These are phyloP conservation scores for Mythimna impura DNA, from an alignment of 2,888 invertebrate genomes.

Conservation along the genomic window DNA sequence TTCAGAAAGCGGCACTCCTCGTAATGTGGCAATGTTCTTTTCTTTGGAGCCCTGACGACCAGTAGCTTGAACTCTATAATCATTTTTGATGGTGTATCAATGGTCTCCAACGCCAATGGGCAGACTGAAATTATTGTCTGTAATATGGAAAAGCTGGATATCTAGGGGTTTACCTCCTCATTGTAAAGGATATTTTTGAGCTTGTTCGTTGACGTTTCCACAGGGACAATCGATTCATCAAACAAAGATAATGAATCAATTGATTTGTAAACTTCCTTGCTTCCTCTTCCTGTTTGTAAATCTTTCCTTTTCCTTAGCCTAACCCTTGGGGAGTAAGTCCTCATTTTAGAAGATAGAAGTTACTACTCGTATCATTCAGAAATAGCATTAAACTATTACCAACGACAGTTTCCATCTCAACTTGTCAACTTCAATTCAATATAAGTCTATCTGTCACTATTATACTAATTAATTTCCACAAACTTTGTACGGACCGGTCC, in stretches of 20 bases:
- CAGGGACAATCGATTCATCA: not conserved
- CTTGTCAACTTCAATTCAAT: conserved; percentile 20
- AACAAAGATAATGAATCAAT: not conserved
- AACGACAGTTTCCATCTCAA: conserved; percentile 4
- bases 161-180: not conserved
- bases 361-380: conserved; percentile 4
- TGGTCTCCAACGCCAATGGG: too few species aligned
- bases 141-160: too few species aligned
- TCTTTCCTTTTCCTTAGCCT: not conserved
- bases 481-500: conserved; percentile 19
- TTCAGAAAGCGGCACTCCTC: too few species aligned
- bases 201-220: not conserved
- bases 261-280: not conserved
- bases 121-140: too few species aligned
- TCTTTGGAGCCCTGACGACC: too few species aligned
- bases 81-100: too few species aligned
- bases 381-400: not conserved
- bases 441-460: conserved; percentile 9
- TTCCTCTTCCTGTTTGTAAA: not conserved
- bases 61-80: too few species aligned
- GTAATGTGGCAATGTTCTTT: too few species aligned
- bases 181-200: not conserved
- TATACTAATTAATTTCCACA: conserved; percentile 30
- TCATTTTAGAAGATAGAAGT: not conserved
- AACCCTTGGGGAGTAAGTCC: not conserved